Evolutionary conservation across 1,140 invertebrate genomes (phyloP), one percentile per base, ranked within the genome.

Genomic region (Holotrichia oblita): DNA sequence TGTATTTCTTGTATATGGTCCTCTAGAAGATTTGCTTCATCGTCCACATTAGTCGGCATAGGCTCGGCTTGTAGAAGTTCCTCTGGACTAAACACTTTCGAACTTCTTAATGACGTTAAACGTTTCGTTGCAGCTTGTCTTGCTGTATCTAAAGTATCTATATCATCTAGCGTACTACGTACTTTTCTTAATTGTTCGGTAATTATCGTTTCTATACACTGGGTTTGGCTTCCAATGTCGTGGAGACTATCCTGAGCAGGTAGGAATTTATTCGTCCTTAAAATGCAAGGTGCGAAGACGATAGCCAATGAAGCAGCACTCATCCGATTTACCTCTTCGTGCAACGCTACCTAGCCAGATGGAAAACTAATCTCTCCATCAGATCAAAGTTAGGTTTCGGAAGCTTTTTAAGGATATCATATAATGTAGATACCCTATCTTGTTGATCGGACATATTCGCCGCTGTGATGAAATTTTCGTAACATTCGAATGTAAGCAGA

Each of bases 271-370:
- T 95, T 95, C 41, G 96, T 96, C 73, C 96, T 90, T 77, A 99
- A 88, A 75, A 99, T 94, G 87, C 96, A 98, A 7, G 97, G 97
- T 10, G 97, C 96, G 89, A 98, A 98, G 64, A 99, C 96, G 81
- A 98, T 97, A 17, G 97, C 96, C 76, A 99, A 87, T 55, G 96
- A 95, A 82, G 95, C 95, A 0, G 95, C 90, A 80, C 93, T 95
- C 97, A 99, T 99, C 78, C 95, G 92, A 87, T 98, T 99, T 78
- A 93, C 93, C 41, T 95, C 90, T 88, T 98, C 96, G 83, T 96
- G 93, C 17, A 94, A 88, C 0, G 96, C 95, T 0, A 98, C 95
- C 95, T 91, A 0, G 97, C 96, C 81, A 99, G 87, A 88, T 99
- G 97, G 84, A 98, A 98, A 83, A 98, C 94, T 61, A 99, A 87